Base-by-base conservation (phyloP, 64 coral and sea anemone genomes). In the Trachythela sp. region DNA sequence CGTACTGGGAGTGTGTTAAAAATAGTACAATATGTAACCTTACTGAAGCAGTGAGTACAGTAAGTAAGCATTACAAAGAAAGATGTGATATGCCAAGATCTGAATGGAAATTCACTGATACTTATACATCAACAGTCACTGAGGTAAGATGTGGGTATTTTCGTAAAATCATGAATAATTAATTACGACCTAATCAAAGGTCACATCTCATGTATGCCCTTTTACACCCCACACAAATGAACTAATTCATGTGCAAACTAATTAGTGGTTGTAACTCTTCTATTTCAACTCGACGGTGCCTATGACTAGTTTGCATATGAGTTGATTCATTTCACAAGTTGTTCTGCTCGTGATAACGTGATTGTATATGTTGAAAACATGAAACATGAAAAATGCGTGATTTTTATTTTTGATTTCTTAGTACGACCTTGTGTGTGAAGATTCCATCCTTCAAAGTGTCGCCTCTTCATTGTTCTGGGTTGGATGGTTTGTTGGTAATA, bases 21-120 rank as follows among this genome's bases (percentile, higher is more conserved):
- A 92, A 92, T 52, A 92, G 91, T 40, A 88, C 91, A 70, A 48
- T 76, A 15, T 92, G 91, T 89, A 88, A 92, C 34, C 15, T 84
- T 32, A 88, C 86, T 70, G 91, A 80, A 17, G 80, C 88, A 18
- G 48, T 83, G 5, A 37, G 42, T 37, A 75, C 87, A 33, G 77
- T 41, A 5, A 70, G 77, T 49, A 76, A 85, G 0, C 33, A 70
- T 48, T 92, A 92, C 58, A 71, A 84, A 40, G 10, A 60, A 18
- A 40, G 91, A 43, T 92, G 91, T 85, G 37, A 85, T 32, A 70
- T 88, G 42, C 31, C 40, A 37, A 83, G 85, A 60, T 54, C 48
- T 33, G 72, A 87, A 13, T 92, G 85, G 70, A 48, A 87, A 42
- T 83, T 92, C 24, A 40, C 68, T 43, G 48, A 85, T 9, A 83